Conservation (phyloP, 2,888 invertebrate genomes). For the Cylloceria caligata region DNA sequence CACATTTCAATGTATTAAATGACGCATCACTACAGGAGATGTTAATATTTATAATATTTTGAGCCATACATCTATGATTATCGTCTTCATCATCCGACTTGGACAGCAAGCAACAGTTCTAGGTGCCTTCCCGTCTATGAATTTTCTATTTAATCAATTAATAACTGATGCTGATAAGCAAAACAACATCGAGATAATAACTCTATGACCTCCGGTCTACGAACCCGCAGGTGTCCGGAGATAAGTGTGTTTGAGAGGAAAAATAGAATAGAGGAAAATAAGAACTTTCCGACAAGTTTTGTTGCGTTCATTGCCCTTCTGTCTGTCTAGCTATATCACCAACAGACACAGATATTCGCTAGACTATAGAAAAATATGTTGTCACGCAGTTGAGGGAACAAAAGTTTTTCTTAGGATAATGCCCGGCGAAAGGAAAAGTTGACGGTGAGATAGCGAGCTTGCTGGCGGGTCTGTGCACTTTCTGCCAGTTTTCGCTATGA, state of each 20-base stretch:
- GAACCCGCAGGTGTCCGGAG: slow-evolving; percentile 5
- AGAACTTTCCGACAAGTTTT: slow-evolving; percentile 40
- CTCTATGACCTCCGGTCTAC: background rate
- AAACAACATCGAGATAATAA: background rate
- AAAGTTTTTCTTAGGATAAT: slow-evolving; percentile 58
- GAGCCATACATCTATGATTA: background rate
- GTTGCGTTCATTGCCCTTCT: slow-evolving; percentile 50
- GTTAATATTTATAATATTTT: background rate
- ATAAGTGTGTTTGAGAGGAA: slow-evolving; percentile 19
- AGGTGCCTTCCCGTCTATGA: background rate
- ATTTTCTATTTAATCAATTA: background rate
- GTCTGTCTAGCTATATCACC: slow-evolving; percentile 30
- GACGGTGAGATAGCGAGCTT: slow-evolving; percentile 35
- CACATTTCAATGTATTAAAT: too few species aligned
- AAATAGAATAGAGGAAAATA: slow-evolving; percentile 14
- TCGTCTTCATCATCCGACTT: too few species aligned
- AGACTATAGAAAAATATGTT: slow-evolving; percentile 50
- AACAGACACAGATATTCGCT: slow-evolving; percentile 34
- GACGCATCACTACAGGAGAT: background rate
- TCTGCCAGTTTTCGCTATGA: background rate
- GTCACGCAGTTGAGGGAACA: slow-evolving; percentile 24
- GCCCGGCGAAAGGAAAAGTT: slow-evolving; percentile 62
- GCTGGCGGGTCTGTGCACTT: background rate
- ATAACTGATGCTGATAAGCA: background rate
- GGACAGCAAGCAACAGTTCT: too few species aligned